Evolutionary conservation across 2,113 vertebrate species (phyloP).

Genomic region (Bubo blakistoni): DNA sequence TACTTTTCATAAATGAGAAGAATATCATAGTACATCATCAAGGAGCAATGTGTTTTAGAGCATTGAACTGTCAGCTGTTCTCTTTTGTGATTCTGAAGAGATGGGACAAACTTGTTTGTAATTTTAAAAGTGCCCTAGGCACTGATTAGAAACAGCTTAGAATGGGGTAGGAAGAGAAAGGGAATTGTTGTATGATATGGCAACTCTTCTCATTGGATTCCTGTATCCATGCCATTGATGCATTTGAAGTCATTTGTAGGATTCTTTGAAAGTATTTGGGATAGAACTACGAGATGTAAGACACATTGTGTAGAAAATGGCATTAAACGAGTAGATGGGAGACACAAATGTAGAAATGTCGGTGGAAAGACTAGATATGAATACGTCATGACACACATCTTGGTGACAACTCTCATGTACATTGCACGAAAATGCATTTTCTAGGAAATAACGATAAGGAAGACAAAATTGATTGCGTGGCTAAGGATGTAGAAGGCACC

Average conservation of each 20-base stretch:
- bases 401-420: background rate
- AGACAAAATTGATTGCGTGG: background rate
- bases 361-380: background rate
- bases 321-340: background rate
- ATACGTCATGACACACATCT: background rate
- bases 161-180: background rate
- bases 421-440: background rate
- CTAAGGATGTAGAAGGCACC: background rate
- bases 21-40: background rate
- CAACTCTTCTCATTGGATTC: background rate
- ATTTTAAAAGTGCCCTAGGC: background rate
- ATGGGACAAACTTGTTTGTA: background rate
- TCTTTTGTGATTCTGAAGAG: background rate
- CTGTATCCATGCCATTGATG: background rate
- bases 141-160: background rate
- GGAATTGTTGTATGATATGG: background rate
- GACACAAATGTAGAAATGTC: background rate
- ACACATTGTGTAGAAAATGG: background rate
- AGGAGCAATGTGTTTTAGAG: background rate
- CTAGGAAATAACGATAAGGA: background rate
- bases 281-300: background rate
- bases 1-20: background rate
- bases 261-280: background rate
- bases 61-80: background rate
- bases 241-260: background rate